Base-by-base conservation (phyloP, 2,888 invertebrate species). In the Galeopsomyia nigrocyanea region DNA sequence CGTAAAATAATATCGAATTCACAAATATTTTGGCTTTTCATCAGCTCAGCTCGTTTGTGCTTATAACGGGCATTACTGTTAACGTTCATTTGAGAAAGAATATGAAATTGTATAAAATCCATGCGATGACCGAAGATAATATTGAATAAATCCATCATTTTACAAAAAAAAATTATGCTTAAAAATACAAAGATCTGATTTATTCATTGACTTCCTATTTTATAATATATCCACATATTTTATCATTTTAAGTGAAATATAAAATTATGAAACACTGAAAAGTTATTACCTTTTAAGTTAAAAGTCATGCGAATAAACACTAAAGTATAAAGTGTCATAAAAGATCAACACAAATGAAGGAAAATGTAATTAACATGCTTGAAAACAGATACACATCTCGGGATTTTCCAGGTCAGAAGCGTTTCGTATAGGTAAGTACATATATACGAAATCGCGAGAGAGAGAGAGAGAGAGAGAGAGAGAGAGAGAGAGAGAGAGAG, bases 41-140 rank as follows among this genome's bases (percentile, higher is more conserved):
- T 73, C 55, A 6, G 60, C 51, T 73, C 55, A 6, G 60, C 51
- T 68, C 60, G 56, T 62, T 31, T 31, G 10, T 17, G 49, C 22
- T 58, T 55, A 26, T 26, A 53, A 7, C 63, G 68, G 7, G 68
- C 58, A 14, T 68, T 73, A 61, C 19, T 73, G 65, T 65, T 73
- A 53, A 66, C 50, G 46, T 62, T 64, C 16, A 73, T 51, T 56
- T 65, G 22, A 57, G 53, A 57, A 19, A 3, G 22, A 71, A 53
- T 65, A 66, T 60, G 58, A 49, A 71, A 55, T 71, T 71, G 71
- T 71, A 67, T 71, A 67, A 67, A 71, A 62, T 71, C 62, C 62
- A 71, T 71, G 68, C 61, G 68, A 65, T 55, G 63, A 69, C 65
- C 60, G 47, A 69, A 56, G 22, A 71, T 39, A 60, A 64, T 68